phyloP scores from a whole-genome alignment of 2,888 invertebrate species.

The Mythimna lalbum region DNA sequence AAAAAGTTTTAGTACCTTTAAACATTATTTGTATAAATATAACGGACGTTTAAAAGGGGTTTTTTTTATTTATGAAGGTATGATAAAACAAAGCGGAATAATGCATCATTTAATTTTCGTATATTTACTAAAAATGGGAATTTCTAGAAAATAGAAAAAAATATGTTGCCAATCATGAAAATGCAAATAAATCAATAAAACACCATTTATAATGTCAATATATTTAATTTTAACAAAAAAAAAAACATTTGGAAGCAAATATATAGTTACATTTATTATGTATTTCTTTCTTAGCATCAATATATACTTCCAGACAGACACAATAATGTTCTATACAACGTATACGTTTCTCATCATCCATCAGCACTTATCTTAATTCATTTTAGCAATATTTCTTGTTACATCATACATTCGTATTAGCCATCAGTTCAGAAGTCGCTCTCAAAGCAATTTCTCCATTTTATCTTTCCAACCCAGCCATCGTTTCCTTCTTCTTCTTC shows the following conservation, averaged over 20 bases:
- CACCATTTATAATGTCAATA: not conserved
- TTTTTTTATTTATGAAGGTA: not conserved
- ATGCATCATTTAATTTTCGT: not conserved
- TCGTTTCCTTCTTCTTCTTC: not conserved
- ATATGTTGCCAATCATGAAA: constrained; percentile 9
- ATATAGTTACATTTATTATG: too few relatives aligned
- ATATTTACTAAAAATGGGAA: not conserved
- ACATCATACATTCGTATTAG: not conserved
- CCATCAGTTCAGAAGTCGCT: not conserved
- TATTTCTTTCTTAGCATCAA: too few relatives aligned
- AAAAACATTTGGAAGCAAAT: too few relatives aligned
- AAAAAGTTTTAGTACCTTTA: not conserved
- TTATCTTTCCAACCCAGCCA: not conserved
- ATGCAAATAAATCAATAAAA: constrained; percentile 24
- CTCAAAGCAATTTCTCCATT: not conserved
- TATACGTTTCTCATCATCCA: not conserved
- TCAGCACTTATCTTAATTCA: not conserved
- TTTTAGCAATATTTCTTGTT: not conserved
- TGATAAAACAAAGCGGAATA: not conserved
- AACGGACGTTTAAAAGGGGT: not conserved
- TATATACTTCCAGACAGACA: constrained; percentile 10
- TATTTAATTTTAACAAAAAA: too few relatives aligned
- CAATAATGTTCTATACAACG: not conserved
- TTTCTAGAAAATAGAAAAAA: not conserved
- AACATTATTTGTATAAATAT: too few relatives aligned